These are phyloP conservation scores for Clarias laeviceps DNA, from an alignment of 2,797 vertebrate species.

Conservation along the genomic window DNA sequence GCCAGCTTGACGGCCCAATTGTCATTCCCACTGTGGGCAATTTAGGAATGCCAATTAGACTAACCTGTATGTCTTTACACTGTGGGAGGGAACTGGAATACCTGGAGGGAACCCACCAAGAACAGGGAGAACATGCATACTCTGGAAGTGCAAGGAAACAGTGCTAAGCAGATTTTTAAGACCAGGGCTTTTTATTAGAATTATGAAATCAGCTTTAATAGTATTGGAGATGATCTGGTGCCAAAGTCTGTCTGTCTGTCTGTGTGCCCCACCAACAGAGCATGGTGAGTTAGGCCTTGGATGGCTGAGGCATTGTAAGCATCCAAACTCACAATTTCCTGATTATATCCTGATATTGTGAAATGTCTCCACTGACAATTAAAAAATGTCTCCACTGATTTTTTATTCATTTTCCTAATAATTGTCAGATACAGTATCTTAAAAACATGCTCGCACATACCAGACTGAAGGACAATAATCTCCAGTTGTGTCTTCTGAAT, in stretches of 20 bases:
- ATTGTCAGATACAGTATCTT: background rate
- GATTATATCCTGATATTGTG: background rate
- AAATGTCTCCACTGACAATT: background rate
- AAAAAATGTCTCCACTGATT: background rate
- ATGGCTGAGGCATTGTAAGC: background rate
- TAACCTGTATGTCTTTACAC: too few relatives aligned
- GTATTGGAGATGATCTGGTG: background rate
- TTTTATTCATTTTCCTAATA: background rate
- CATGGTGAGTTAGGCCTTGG: background rate
- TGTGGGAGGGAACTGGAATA: too few relatives aligned
- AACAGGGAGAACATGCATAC: too few relatives aligned
- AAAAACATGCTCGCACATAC: conserved; percentile 46
- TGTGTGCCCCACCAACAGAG: background rate
- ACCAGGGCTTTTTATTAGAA: background rate
- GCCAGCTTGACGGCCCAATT: too few relatives aligned
- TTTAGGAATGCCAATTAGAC: too few relatives aligned
- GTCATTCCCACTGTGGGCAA: too few relatives aligned
- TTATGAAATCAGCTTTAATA: background rate
- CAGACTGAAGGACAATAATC: conserved; percentile 81
- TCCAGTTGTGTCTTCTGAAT: conserved; percentile 82
- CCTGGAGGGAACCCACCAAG: too few relatives aligned
- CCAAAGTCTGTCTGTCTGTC: background rate
- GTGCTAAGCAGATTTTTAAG: background rate
- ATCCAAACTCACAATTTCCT: background rate
- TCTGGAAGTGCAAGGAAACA: too few relatives aligned